These are phyloP conservation scores for Trissolcus brochymenae DNA, from an alignment of 2,888 invertebrate species.

Conservation along the genomic window DNA sequence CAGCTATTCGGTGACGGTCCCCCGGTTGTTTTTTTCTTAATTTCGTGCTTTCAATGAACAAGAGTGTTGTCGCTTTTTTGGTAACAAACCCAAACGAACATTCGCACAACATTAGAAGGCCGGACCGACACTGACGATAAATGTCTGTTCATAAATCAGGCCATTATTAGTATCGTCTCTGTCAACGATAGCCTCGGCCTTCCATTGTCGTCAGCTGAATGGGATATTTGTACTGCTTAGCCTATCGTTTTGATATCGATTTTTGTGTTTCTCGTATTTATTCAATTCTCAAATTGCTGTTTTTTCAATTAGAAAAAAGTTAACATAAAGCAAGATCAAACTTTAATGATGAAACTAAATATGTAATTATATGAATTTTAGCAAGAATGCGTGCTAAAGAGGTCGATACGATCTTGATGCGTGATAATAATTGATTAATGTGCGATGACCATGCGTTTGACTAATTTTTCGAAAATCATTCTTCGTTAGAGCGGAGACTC, in stretches of 20 bases:
- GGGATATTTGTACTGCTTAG: conserved; percentile 8
- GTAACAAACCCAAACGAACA: conserved; percentile 16
- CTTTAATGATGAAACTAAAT: too few species aligned
- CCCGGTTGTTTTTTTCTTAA: too few species aligned
- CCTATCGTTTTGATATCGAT: background rate
- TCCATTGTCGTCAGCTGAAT: conserved; percentile 12
- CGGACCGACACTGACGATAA: conserved; percentile 4
- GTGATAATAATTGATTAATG: too few species aligned
- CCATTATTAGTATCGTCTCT: conserved; percentile 9
- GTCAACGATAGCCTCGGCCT: conserved; percentile 3
- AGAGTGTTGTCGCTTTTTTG: background rate
- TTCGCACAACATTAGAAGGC: conserved; percentile 27
- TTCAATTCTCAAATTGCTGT: background rate
- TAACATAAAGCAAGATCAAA: background rate
- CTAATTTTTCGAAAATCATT: too few species aligned
- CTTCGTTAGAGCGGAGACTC: too few species aligned
- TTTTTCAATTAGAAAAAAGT: background rate
- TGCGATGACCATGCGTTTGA: too few species aligned
- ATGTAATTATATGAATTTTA: too few species aligned
- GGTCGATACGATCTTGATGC: too few species aligned
- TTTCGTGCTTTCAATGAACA: background rate
- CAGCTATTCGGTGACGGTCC: too few species aligned
- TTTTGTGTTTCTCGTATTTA: background rate
- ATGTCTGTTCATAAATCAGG: conserved; percentile 27
- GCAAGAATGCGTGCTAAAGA: too few species aligned